Base-by-base conservation (phyloP, 2,113 vertebrate genomes). In the Daboia siamensis region DNA sequence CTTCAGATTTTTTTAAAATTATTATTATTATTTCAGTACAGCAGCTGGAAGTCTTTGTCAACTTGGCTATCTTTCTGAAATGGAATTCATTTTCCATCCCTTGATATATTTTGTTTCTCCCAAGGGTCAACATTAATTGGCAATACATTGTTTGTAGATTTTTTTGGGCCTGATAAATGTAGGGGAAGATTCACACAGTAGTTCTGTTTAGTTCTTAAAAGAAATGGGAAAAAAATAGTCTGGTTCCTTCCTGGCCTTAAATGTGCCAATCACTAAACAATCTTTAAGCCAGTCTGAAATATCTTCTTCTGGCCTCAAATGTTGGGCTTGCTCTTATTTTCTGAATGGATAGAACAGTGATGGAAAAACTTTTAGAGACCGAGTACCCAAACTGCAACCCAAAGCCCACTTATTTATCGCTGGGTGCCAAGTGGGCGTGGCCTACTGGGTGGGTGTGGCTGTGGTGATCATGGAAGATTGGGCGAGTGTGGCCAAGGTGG, bases 81-180 rank as follows among this genome's bases (percentile, higher is more conserved):
- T 96, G 97, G 91, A 97, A 97, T 97, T 95, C 93, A 93, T 96
- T 97, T 57, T 93, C 89, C 95, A 94, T 96, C 94, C 92, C 96
- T 97, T 94, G 94, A 96, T 96, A 95, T 95, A 90, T 97, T 96
- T 96, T 96, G 96, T 95, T 97, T 96, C 96, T 74, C 12, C 4
- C 23, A 85, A 90, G 96, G 97, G 97, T 97, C 96, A 96, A 95
- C 96, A 96, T 89, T 97, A 97, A 97, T 97, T 97, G 95, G 96
- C 93, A 95, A 96, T 97, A 95, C 92, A 95, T 96, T 97, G 97
- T 94, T 59, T 90, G 88, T 86, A 95, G 95, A 94, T 92, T 91
- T 95, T 94, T 39, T 93, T 94, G 96, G 95, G 96, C 95, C 89
- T 95, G 94, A 61, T 93, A 95, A 96, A 95, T 88, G 94, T 92